Base-by-base conservation (phyloP, 2,113 vertebrate genomes). In the Tachuris rubrigastra region DNA sequence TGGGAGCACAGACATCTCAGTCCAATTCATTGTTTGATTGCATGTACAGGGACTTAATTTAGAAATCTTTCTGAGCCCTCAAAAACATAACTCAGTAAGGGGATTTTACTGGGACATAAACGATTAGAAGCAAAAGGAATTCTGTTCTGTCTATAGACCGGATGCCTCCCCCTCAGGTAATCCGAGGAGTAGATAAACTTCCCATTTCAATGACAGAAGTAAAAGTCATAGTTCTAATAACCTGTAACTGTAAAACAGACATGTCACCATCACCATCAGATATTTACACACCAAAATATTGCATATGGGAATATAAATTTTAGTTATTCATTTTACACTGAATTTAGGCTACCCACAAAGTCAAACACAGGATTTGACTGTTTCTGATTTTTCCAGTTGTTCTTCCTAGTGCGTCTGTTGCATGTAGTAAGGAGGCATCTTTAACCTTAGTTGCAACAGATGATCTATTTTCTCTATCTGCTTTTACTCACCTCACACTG, bases 31-130 rank as follows among this genome's bases (percentile, higher is more conserved):
- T 86, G 76, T 66, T 83, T 80, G 72, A 90, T 3, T 92, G 50
- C 14, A 62, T 27, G 50, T 33, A 66, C 75, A 86, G 82, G 53
- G 58, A 85, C 83, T 95, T 90, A 58, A 83, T 76, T 91, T 79
- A 82, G 71, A 93, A 94, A 95, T 85, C 72, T 78, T 90, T 69
- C 75, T 62, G 49, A 97, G 88, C 42, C 59, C 83, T 83, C 46
- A 79, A 86, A 97, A 92, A 2, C 62, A 86, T 68, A 94, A 88
- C 46, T 85, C 87, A 83, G 2, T 80, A 82, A 30, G n/a, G 49
- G 37, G 71, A 88, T 94, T 95, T 94, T 85, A 69, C 67, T 80
- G 37, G 35, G 31, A 87, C 1, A 3, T 50, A 89, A 96, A 83
- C 49, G 5, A 91, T 65, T 87, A 65, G 91, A 94, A 75, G 2